These are phyloP conservation scores for Pseudorectes ferrugineus DNA, from an alignment of 2,113 vertebrate genomes.

Conservation along the genomic window DNA sequence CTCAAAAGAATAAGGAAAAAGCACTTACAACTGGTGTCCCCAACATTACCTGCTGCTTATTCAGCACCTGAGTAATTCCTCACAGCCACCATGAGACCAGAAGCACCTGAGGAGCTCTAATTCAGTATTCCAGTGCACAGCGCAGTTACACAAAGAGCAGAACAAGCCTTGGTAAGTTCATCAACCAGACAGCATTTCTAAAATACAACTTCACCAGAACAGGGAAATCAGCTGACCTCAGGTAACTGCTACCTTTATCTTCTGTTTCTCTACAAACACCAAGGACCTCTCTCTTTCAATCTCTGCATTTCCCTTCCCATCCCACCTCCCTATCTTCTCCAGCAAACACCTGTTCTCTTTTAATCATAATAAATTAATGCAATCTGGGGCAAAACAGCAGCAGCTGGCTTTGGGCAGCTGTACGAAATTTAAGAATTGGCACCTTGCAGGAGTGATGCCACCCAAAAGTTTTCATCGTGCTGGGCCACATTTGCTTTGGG, in stretches of 20 bases:
- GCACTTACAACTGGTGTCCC: not conserved
- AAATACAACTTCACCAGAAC: not conserved
- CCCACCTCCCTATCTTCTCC: not conserved
- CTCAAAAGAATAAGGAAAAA: not conserved
- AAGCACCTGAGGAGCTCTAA: not conserved
- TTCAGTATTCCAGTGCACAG: not conserved
- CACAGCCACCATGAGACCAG: not conserved
- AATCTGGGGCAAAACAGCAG: not conserved
- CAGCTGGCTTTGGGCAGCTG: not conserved
- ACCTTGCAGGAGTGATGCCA: not conserved
- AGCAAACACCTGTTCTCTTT: not conserved
- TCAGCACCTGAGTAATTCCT: not conserved
- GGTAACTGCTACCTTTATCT: not conserved
- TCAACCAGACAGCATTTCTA: not conserved
- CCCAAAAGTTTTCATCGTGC: not conserved
- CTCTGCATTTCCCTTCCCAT: not conserved
- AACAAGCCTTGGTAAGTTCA: not conserved
- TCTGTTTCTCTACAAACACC: not conserved
- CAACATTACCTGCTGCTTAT: not conserved
- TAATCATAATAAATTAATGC: not conserved
- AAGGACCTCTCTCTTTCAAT: not conserved
- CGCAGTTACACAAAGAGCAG: not conserved
- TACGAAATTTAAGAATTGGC: not conserved
- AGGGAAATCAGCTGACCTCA: not conserved
- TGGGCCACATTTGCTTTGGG: fast-evolving